These are phyloP conservation scores for Heterodera filipjevi DNA, from an alignment of 2,888 invertebrate species.

Conservation along the genomic window DNA sequence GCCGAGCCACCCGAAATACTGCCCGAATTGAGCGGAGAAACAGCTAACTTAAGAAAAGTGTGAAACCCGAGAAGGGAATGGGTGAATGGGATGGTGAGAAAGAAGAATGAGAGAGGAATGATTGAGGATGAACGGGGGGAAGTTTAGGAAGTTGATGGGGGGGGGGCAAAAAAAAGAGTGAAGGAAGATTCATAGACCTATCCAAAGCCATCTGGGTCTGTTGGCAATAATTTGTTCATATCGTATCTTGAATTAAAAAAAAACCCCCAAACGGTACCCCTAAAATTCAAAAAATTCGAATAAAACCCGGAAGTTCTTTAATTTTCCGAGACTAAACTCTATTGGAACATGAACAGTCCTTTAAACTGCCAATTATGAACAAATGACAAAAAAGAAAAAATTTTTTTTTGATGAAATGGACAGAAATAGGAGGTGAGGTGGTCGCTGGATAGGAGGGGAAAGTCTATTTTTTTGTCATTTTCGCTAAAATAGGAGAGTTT, in stretches of 20 bases:
- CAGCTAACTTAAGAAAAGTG: neutral
- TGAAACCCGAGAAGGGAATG: slow-evolving; percentile 12
- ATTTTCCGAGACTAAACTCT: no score
- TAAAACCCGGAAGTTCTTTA: no score
- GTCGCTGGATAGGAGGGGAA: neutral
- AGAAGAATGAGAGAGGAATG: neutral
- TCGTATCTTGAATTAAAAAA: no score
- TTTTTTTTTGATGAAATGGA: no score
- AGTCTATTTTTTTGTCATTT: neutral
- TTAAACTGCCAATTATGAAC: no score
- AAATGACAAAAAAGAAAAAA: no score
- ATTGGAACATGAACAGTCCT: no score
- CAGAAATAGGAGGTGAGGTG: neutral
- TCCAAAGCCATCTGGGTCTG: no score
- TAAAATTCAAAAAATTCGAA: no score
- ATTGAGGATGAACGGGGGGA: neutral
- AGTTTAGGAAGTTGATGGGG: neutral
- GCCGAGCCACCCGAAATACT: neutral
- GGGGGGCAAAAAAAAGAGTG: neutral
- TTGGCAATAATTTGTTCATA: no score
- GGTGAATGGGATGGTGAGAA: neutral
- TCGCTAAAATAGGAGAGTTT: neutral
- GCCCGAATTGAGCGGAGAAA: neutral
- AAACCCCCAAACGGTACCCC: no score
- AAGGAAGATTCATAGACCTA: no score